Percentiles rank a stretch among this genome's conserved stretches.
Evolutionary conservation across 1,140 invertebrate genomes (phyloP).

Genomic region (Calliphora vicina): DNA sequence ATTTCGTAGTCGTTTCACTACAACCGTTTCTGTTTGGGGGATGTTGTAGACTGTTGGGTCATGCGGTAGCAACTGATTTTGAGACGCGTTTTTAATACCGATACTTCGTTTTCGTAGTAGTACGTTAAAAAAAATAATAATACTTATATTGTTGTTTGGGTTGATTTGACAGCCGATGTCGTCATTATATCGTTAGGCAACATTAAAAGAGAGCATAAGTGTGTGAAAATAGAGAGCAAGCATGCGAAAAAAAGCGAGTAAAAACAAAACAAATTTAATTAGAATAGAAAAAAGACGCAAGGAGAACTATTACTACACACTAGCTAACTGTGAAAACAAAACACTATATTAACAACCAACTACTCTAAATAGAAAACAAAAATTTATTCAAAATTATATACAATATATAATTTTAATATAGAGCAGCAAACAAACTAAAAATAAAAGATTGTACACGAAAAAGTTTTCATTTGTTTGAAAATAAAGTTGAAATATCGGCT

Average conservation of each 20-base stretch:
- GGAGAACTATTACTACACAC: neutral
- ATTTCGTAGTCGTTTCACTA: neutral
- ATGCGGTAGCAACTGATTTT: slow-evolving; percentile 9
- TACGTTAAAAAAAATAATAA: neutral
- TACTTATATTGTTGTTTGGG: neutral
- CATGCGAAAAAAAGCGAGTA: neutral
- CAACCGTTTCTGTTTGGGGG: neutral
- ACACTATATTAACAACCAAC: neutral
- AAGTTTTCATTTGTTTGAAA: neutral
- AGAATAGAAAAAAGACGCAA: neutral
- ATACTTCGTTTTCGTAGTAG: neutral
- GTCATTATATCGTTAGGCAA: neutral
- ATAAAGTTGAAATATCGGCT: neutral
- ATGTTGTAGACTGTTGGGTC: neutral
- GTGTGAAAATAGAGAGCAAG: neutral
- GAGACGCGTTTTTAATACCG: slow-evolving; percentile 10
- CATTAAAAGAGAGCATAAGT: neutral
- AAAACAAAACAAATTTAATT: neutral
- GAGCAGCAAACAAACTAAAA: neutral
- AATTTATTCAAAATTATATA: neutral
- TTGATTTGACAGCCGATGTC: slow-evolving; percentile 3
- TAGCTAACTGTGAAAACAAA: neutral
- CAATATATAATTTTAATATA: neutral
- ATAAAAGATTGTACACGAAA: neutral
- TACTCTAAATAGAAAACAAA: neutral